A percentile compares a stretch with the other conserved stretches of the same genome.
Conservation (phyloP, 2,113 vertebrate genomes). For the Eurypyga helias region DNA sequence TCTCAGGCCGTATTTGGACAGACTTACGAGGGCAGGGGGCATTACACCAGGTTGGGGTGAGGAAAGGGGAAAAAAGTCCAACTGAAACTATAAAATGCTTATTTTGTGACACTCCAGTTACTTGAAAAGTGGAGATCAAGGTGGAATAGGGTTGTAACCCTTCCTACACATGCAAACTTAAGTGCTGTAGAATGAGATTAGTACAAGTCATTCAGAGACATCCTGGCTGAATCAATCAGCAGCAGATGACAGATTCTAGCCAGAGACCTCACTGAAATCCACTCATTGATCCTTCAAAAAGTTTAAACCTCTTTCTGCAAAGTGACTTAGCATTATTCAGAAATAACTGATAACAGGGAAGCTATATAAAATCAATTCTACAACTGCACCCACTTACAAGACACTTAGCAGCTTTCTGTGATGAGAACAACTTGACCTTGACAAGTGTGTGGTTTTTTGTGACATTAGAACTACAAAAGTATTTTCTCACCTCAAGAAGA, state of each 20-base stretch:
- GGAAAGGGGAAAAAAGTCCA: neutral
- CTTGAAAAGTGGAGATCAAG: neutral
- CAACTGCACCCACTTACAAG: neutral
- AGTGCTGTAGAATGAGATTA: neutral
- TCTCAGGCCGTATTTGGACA: neutral
- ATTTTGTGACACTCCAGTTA: neutral
- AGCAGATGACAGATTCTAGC: neutral
- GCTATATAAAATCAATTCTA: neutral
- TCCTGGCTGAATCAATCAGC: neutral
- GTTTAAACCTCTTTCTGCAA: neutral
- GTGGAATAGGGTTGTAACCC: neutral
- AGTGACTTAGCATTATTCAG: neutral
- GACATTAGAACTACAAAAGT: neutral
- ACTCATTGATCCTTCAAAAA: neutral
- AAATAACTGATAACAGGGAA: neutral
- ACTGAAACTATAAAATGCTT: neutral
- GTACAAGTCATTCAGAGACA: neutral
- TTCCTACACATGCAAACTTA: neutral
- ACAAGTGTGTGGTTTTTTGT: neutral
- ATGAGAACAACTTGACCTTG: neutral
- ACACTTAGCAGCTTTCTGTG: neutral
- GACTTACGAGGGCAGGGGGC: neutral
- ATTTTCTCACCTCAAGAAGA: neutral
- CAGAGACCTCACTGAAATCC: neutral
- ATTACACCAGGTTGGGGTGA: neutral